phyloP scores from a whole-genome alignment of 2,113 vertebrate genomes.

The Ifrita kowaldi region DNA sequence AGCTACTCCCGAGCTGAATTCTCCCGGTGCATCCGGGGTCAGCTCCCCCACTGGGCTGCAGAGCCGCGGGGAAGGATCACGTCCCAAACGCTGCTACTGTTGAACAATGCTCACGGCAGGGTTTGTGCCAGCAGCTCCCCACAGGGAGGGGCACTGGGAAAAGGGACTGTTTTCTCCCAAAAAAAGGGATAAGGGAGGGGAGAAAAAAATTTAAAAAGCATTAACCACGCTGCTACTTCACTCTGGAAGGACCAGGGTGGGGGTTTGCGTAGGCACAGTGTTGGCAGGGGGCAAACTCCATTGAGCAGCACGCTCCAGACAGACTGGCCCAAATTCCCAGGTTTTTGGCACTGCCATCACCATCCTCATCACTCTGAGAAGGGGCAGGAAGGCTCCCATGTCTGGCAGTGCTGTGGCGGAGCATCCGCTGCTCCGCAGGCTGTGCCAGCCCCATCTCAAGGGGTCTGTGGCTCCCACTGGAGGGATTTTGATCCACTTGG shows the following conservation, averaged over 20 bases:
- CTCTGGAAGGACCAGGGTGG: background rate
- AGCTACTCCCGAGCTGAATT: background rate
- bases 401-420: fast-evolving
- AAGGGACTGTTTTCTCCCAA: background rate
- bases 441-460: background rate
- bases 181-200: background rate
- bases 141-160: background rate
- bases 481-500: conserved; percentile 5
- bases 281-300: background rate
- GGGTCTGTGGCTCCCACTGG: background rate
- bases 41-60: background rate
- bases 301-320: background rate
- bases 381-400: background rate
- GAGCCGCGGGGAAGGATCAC: background rate
- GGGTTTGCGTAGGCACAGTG: background rate
- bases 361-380: background rate
- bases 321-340: background rate
- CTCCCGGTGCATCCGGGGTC: background rate
- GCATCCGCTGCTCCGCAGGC: background rate
- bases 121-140: background rate
- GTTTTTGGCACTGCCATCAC: background rate
- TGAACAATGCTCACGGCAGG: fast-evolving
- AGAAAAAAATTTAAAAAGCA: background rate
- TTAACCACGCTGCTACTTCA: background rate
- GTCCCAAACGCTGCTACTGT: background rate